Evolutionary conservation across 2,797 vertebrate genomes (phyloP).

Genomic region (Arctocebus calabarensis): DNA sequence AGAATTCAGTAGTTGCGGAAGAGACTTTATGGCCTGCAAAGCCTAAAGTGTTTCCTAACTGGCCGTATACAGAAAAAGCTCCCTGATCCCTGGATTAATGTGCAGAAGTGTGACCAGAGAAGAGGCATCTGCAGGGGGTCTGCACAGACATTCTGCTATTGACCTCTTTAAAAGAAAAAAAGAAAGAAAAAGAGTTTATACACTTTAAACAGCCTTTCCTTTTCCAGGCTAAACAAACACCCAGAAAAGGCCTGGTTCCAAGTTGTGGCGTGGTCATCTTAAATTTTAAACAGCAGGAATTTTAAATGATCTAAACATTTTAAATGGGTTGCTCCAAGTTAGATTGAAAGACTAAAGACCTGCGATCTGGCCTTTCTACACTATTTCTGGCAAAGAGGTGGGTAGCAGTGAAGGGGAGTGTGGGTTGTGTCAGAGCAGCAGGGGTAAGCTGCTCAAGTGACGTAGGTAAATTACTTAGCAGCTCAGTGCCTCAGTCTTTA

Average conservation of each 20-base stretch:
- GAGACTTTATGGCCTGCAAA: neutral
- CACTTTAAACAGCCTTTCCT: neutral
- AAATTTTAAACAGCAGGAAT: neutral
- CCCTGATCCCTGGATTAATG: neutral
- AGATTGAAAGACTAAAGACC: neutral
- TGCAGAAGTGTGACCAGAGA: neutral
- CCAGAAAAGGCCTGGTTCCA: neutral
- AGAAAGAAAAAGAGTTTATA: neutral
- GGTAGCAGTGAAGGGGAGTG: accelerated
- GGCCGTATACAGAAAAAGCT: neutral
- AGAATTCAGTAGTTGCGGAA: neutral
- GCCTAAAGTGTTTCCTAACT: neutral
- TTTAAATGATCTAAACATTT: neutral
- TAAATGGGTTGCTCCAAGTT: neutral
- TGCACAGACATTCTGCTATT: neutral
- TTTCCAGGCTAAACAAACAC: neutral
- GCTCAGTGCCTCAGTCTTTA: neutral
- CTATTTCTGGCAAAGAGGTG: neutral
- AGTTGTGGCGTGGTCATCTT: neutral
- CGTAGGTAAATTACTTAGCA: accelerated
- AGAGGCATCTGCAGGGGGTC: neutral
- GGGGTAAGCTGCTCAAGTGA: too few species aligned
- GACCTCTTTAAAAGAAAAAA: neutral
- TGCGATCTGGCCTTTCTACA: neutral
- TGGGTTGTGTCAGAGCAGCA: neutral